Evolutionary conservation across 2,797 vertebrate genomes (phyloP).

Genomic region (Nothura maculosa): DNA sequence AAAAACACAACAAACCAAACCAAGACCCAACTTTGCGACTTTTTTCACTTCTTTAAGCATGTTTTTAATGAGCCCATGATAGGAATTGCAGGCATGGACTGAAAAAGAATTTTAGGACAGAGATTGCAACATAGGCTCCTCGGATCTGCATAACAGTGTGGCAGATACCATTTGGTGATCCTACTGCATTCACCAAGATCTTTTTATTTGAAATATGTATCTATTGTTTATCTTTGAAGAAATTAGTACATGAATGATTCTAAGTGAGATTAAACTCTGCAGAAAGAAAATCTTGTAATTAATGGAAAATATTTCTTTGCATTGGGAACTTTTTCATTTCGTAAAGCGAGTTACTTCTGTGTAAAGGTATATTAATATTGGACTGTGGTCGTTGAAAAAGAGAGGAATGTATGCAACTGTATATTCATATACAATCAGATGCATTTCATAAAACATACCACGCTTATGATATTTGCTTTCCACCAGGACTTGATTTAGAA

Average conservation of each 20-base stretch:
- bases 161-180: not conserved
- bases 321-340: not conserved
- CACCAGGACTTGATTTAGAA: not conserved
- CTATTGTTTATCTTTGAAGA: not conserved
- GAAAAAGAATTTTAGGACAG: not conserved
- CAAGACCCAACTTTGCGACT: not conserved
- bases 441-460: not conserved
- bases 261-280: not conserved
- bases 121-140: not conserved
- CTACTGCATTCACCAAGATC: not conserved
- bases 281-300: not conserved
- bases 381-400: not conserved
- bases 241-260: not conserved
- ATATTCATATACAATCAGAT: not conserved
- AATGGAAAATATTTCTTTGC: not conserved
- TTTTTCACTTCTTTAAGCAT: not conserved
- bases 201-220: not conserved
- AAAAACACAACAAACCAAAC: not conserved
- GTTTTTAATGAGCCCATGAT: not conserved
- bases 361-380: not conserved
- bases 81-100: not conserved
- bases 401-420: not conserved
- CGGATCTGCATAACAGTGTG: not conserved
- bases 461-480: not conserved
- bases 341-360: not conserved